phyloP scores from a whole-genome alignment of 2,888 invertebrate species.

The Poecilobothrus nobilitatus region DNA sequence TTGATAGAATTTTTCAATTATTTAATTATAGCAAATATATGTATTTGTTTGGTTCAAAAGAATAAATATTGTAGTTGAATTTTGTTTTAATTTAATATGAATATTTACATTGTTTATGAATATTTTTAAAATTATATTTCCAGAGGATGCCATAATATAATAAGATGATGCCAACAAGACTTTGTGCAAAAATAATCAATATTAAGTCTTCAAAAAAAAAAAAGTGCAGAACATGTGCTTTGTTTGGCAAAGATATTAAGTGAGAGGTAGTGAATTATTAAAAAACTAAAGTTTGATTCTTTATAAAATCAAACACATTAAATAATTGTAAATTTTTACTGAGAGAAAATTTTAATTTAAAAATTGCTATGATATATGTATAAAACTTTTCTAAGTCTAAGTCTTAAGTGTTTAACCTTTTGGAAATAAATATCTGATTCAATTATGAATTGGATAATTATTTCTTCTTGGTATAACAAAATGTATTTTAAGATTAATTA shows the following conservation, averaged over 20 bases:
- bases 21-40: background rate
- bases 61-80: background rate
- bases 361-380: background rate
- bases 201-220: background rate
- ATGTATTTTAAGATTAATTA: background rate
- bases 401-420: background rate
- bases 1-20: background rate
- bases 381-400: background rate
- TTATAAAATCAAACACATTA: background rate
- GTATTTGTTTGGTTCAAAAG: background rate
- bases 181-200: background rate
- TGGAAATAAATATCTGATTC: background rate
- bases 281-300: background rate
- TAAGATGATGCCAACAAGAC: background rate
- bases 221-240: background rate
- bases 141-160: background rate
- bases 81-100: background rate
- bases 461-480: too few species aligned
- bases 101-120: background rate
- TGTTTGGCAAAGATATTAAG: background rate
- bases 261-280: constrained; percentile 1
- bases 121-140: background rate
- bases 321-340: background rate
- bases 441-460: background rate
- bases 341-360: too few species aligned